Evolutionary conservation across 2,113 vertebrate species (phyloP).

Genomic region (Mormyrus lacerda): DNA sequence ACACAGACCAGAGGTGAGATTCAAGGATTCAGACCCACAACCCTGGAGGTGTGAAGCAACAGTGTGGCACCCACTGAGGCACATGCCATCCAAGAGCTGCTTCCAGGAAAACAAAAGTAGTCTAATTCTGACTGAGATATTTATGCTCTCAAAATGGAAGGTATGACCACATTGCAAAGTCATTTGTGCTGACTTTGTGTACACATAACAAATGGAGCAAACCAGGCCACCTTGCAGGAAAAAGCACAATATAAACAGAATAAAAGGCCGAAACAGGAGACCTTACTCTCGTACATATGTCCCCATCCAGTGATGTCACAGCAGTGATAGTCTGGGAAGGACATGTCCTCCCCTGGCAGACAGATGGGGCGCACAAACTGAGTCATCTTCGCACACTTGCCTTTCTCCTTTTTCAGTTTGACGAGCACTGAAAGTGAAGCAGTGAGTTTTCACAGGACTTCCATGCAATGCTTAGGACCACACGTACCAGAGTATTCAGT

Average conservation of each 20-base stretch:
- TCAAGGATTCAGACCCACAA: not conserved
- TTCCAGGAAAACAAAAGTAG: not conserved
- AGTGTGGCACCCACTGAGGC: not conserved
- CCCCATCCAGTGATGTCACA: constrained; percentile 92
- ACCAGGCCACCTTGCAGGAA: not conserved
- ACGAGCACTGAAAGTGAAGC: constrained; percentile 66
- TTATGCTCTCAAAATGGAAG: not conserved
- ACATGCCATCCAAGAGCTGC: not conserved
- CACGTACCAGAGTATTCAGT: not conserved
- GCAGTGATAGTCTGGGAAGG: constrained; percentile 63
- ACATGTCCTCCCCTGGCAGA: constrained; percentile 61
- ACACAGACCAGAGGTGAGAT: not conserved
- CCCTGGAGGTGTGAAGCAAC: not conserved
- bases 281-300: constrained; percentile 75
- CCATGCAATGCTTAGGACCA: not conserved
- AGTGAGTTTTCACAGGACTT: not conserved
- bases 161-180: not conserved
- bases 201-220: not conserved
- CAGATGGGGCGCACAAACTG: constrained; percentile 84
- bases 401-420: constrained; percentile 76
- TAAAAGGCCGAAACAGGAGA: constrained; percentile 3
- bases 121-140: not conserved
- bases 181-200: not conserved
- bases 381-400: constrained; percentile 68
- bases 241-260: not conserved